Evolutionary conservation across 2,888 invertebrate species (phyloP), one percentile per base, ranked within the genome.

Genomic region (Shargacucullia verbasci): DNA sequence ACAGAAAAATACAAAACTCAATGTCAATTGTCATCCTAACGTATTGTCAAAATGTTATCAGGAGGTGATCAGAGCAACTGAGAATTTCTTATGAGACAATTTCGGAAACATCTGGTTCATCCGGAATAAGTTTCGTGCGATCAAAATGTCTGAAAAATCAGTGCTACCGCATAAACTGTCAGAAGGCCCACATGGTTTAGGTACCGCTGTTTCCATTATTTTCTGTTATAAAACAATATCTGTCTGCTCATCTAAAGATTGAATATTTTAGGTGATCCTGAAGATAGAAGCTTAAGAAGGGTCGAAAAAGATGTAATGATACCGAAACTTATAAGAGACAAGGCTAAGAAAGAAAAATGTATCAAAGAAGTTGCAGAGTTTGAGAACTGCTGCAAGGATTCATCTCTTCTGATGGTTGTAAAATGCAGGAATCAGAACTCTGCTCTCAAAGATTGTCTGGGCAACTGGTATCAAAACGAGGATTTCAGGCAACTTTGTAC

Each of bases 271-370:
- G 98, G 98, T 61, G 98, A 99, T 91, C 98, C 98, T 1, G 93
- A 97, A 72, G 99, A 99, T 86, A 95, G 84, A 80, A 92, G 94
- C n/a, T 88, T 99, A 48, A 95, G 99, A 74, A 98, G 96, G 94
- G 98, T 99, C 2, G 99, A 99, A 90, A 90, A 90, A 14, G 98
- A 99, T 82, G 96, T 99, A 13, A 85, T 99, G 70, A 97, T 99
- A 83, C 98, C 99, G 0, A 97, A 98, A 88, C 95, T 97, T 79
- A 97, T 99, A 94, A 95, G 99, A 71, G 97, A 98, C 20, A 96
- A 96, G 76, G 97, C 98, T 0, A 97, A 96, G 85, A 83, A 81
- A 11, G 97, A 97, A 79, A 97, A 98, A 86, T 99, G 99, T 87
- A 61, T 83, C 0, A 87, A 95, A 70, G 96, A 97, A 92, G 97